A percentile compares a stretch with the other conserved stretches of the same genome.
These are phyloP conservation scores for Homarus americanus DNA, from an alignment of 1,140 invertebrate species.

Conservation along the genomic window DNA sequence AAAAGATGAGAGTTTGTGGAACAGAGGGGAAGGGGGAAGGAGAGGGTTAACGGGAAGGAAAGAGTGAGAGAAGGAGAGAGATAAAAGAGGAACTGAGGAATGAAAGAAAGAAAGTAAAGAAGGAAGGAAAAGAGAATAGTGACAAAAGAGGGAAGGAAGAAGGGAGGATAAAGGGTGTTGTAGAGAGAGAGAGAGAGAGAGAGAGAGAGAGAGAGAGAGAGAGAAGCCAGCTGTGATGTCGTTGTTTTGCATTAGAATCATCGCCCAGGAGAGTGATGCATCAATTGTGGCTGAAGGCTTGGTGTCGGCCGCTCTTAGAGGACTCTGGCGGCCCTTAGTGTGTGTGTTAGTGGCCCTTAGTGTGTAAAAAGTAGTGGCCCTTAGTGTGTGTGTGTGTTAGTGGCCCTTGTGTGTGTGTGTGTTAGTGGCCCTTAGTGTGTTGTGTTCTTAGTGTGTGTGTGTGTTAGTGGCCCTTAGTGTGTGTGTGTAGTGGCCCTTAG, in stretches of 20 bases:
- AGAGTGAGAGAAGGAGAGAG: constrained; percentile 15
- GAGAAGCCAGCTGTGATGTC: not conserved
- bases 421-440: no score
- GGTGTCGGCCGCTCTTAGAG: no score
- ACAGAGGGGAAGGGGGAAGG: constrained; percentile 20
- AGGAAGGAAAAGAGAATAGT: not conserved
- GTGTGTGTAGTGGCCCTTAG: no score
- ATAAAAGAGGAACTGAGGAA: no score
- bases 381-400: no score
- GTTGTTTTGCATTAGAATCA: no score
- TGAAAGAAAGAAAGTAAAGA: not conserved
- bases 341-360: no score
- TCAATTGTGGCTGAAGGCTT: not conserved
- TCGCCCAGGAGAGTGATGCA: not conserved
- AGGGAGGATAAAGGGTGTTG: not conserved
- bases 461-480: no score
- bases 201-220: constrained; percentile 22
- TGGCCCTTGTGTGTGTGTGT: no score
- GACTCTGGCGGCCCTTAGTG: no score
- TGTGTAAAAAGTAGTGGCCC: no score
- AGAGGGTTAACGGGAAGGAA: not conserved
- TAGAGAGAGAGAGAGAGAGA: constrained; percentile 30
- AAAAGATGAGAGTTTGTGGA: not conserved
- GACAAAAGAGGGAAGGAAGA: not conserved
- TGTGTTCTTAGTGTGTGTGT: no score